phyloP scores from a whole-genome alignment of 2,797 vertebrate species.

The Gymnothorax reevesii region DNA sequence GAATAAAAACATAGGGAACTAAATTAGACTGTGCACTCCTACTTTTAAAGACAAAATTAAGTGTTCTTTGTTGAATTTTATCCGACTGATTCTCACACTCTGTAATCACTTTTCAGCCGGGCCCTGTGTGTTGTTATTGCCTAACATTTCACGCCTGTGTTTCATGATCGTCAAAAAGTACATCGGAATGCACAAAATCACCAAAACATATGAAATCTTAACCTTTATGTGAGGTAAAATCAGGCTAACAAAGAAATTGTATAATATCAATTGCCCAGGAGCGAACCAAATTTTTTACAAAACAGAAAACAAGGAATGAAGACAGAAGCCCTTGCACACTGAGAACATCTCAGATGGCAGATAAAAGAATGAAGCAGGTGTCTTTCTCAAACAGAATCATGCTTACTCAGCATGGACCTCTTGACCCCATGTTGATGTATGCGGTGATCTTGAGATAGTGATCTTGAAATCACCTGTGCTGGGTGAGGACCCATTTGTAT shows the following conservation, averaged over 20 bases:
- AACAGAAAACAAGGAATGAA: conserved; percentile 27
- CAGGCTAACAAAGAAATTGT: background rate
- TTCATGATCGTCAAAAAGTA: background rate
- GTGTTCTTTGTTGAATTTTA: background rate
- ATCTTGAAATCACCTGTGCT: background rate
- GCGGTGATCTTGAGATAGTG: background rate
- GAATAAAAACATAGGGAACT: background rate
- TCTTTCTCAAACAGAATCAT: conserved; percentile 21
- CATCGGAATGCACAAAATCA: background rate
- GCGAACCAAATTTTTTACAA: too few relatives aligned
- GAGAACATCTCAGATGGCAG: conserved; percentile 13
- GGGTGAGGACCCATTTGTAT: background rate
- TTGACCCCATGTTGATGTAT: background rate
- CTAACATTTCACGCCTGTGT: background rate
- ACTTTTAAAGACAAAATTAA: background rate
- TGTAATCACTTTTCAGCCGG: background rate
- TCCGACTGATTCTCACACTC: background rate
- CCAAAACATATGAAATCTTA: background rate
- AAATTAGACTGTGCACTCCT: background rate
- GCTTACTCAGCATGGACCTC: background rate
- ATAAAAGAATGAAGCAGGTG: conserved; percentile 53
- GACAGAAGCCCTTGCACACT: background rate
- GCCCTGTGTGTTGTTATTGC: background rate
- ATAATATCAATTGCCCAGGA: background rate
- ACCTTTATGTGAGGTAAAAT: background rate